Conservation (phyloP, 2,797 vertebrate species). For the Acridotheres tristis region DNA sequence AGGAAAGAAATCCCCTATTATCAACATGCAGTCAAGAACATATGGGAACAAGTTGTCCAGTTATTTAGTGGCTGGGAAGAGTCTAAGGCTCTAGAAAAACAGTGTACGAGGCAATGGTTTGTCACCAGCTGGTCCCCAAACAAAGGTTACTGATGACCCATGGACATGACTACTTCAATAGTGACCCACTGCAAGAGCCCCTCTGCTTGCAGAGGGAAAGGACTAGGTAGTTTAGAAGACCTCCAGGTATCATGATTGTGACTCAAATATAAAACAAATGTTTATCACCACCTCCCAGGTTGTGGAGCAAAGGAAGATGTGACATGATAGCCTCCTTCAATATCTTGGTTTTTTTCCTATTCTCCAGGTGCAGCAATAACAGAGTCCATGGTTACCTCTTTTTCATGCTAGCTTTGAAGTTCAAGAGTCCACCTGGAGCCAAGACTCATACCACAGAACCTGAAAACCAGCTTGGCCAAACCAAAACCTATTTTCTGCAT, state of each 20-base stretch:
- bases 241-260: neutral
- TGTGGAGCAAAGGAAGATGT: neutral
- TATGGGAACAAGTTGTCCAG: neutral
- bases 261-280: neutral
- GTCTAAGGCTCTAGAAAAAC: neutral
- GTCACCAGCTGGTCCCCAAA: neutral
- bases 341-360: neutral
- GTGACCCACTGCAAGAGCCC: neutral
- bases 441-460: neutral
- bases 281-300: neutral
- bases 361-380: neutral
- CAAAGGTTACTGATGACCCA: neutral
- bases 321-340: neutral
- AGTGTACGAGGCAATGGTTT: accelerated
- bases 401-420: neutral
- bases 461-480: neutral
- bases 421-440: neutral
- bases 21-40: neutral
- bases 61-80: neutral
- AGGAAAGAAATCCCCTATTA: neutral
- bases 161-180: neutral
- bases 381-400: accelerated
- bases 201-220: neutral
- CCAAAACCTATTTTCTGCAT: neutral
- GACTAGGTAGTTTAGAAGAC: neutral